These are phyloP conservation scores for Drosophila lutescens DNA, from an alignment of 2,888 invertebrate species.

Conservation along the genomic window DNA sequence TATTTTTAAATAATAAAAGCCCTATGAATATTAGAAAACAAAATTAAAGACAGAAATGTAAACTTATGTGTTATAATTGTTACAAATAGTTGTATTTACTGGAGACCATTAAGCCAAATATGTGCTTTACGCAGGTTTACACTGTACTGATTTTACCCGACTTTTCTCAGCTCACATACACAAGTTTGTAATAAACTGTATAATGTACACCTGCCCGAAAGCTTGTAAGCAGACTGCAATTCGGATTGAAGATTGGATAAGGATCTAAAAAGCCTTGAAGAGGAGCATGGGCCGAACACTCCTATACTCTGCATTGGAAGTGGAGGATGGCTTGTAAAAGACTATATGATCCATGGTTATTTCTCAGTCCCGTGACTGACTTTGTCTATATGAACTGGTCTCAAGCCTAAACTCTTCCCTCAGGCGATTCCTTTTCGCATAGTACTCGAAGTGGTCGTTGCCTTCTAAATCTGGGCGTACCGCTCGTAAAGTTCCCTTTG, in stretches of 20 bases:
- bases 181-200: neutral
- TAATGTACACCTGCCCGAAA: neutral
- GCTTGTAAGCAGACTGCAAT: neutral
- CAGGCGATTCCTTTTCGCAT: constrained; percentile 30
- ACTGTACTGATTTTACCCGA: neutral
- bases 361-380: neutral
- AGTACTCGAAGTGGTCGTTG: constrained; percentile 41
- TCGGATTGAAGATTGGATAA: neutral
- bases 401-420: neutral
- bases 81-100: neutral
- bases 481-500: constrained; percentile 25
- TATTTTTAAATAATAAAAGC: too few relatives aligned
- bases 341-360: constrained; percentile 39
- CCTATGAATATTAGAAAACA: too few relatives aligned
- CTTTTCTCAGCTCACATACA: neutral
- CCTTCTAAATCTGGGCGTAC: constrained; percentile 40
- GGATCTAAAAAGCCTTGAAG: neutral
- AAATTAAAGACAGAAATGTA: too few relatives aligned
- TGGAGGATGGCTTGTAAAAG: constrained; percentile 14
- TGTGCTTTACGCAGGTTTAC: neutral
- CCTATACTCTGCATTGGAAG: constrained; percentile 54
- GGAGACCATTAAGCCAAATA: neutral
- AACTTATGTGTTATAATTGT: too few relatives aligned
- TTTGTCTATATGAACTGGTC: neutral
- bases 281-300: constrained; percentile 25